Conservation (phyloP, 2,888 invertebrate species). For the Cartodere bifasciata region DNA sequence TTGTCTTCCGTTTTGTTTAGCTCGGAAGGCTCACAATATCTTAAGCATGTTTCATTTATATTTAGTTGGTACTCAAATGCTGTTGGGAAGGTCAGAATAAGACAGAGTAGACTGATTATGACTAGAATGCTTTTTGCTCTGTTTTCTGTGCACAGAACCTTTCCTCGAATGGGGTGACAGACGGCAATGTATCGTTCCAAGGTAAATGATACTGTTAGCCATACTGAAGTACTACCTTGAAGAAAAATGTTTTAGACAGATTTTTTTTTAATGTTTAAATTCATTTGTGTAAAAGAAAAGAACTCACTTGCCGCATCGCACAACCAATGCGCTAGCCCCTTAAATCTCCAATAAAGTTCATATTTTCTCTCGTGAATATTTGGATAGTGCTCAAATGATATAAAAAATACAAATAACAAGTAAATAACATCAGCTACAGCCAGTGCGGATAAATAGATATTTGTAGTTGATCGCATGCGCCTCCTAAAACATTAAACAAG, state of each 20-base stretch:
- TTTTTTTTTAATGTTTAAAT: constrained; percentile 1
- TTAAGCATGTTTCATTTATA: constrained; percentile 24
- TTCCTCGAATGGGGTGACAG: constrained; percentile 58
- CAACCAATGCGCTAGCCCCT: constrained; percentile 47
- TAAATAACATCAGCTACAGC: constrained; percentile 60
- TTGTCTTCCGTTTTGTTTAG: constrained; percentile 10
- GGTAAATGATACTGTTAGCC: constrained; percentile 64
- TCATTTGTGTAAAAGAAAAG: constrained; percentile 1
- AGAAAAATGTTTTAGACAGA: constrained; percentile 3
- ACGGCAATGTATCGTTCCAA: constrained; percentile 65
- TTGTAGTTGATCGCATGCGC: constrained; percentile 63
- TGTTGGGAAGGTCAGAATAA: constrained; percentile 47
- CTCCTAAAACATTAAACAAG: constrained; percentile 30
- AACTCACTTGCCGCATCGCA: constrained; percentile 54
- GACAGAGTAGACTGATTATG: constrained; percentile 44
- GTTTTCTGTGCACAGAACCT: constrained; percentile 54
- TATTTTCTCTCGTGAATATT: constrained; percentile 39
- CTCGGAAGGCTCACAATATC: constrained; percentile 15
- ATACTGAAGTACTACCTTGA: constrained; percentile 53
- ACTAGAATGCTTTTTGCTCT: constrained; percentile 53
- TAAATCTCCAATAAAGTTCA: constrained; percentile 46
- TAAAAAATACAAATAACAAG: constrained; percentile 48
- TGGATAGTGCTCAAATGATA: constrained; percentile 48
- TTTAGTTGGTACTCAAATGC: constrained; percentile 53
- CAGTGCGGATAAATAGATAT: constrained; percentile 59